Evolutionary conservation across 2,888 invertebrate genomes (phyloP).

Genomic region (Drepanosiphum platanoidis): DNA sequence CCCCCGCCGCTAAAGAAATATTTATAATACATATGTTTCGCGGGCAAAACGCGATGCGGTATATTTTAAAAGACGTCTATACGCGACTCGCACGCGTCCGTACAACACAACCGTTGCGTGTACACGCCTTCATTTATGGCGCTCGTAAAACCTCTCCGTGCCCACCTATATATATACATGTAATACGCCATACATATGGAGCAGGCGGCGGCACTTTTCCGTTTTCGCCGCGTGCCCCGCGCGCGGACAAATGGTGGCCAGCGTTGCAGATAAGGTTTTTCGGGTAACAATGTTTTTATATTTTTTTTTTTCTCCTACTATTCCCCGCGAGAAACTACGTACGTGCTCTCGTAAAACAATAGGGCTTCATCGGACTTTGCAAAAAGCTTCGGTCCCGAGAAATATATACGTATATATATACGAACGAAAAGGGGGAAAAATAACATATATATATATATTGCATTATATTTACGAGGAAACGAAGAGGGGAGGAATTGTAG

Average conservation of each 20-base stretch:
- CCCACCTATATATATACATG: background rate
- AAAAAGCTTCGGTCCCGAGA: conserved; percentile 47
- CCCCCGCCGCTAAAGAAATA: background rate
- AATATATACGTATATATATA: conserved; percentile 15
- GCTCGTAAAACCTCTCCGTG: conserved; percentile 34
- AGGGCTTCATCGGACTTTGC: conserved; percentile 54
- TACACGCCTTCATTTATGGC: conserved; percentile 38
- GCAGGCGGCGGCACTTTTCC: background rate
- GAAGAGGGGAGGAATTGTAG: conserved; percentile 27
- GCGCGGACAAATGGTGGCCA: conserved; percentile 48
- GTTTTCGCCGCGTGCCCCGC: background rate
- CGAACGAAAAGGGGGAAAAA: conserved; percentile 30
- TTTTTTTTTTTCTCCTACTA: no score
- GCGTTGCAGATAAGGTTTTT: conserved; percentile 54
- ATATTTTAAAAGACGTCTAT: conserved; percentile 43
- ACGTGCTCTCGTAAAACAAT: conserved; percentile 59
- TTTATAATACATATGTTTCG: background rate
- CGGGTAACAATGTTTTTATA: conserved; percentile 51
- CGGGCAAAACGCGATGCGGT: conserved; percentile 33
- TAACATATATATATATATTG: conserved; percentile 21
- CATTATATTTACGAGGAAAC: conserved; percentile 16
- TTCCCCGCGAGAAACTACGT: conserved; percentile 22
- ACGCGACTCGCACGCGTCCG: conserved; percentile 11
- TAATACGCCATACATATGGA: background rate
- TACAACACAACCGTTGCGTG: background rate